These are phyloP conservation scores for Drosophila fulvimacula DNA, from an alignment of 2,888 invertebrate genomes.

Conservation along the genomic window DNA sequence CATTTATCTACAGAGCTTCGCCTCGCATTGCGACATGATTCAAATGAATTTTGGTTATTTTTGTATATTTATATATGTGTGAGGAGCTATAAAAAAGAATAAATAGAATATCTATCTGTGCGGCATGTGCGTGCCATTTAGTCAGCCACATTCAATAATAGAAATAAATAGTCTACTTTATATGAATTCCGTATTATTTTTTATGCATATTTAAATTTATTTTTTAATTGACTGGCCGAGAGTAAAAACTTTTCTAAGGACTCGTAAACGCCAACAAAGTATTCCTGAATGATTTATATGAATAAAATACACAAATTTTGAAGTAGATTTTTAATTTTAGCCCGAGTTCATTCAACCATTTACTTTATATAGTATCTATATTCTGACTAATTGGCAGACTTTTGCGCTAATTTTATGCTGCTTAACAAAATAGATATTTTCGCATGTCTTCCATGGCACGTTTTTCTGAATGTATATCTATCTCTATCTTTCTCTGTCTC, in stretches of 20 bases:
- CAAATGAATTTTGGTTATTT: neutral
- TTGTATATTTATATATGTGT: conserved; percentile 1
- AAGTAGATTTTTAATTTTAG: neutral
- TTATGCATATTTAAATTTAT: conserved; percentile 8
- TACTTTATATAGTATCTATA: neutral
- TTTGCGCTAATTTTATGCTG: neutral
- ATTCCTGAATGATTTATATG: neutral
- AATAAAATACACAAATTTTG: neutral
- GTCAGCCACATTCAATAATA: neutral
- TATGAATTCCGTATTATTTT: neutral
- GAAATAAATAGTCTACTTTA: conserved; percentile 7
- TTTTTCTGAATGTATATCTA: neutral
- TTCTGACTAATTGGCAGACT: neutral
- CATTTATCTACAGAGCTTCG: neutral
- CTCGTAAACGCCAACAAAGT: conserved; percentile 17
- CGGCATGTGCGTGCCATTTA: conserved; percentile 21
- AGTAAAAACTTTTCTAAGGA: conserved; percentile 4
- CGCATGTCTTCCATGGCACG: neutral
- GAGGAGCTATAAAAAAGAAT: conserved; percentile 2
- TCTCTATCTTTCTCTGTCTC: neutral
- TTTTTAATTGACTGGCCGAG: neutral
- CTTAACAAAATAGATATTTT: neutral
- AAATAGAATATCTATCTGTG: conserved; percentile 11
- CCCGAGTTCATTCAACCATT: conserved; percentile 5
- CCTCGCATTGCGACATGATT: conserved; percentile 2